phyloP scores from a whole-genome alignment of 53 echinoderm and acorn worm species.

The Hippasteria phrygiana region DNA sequence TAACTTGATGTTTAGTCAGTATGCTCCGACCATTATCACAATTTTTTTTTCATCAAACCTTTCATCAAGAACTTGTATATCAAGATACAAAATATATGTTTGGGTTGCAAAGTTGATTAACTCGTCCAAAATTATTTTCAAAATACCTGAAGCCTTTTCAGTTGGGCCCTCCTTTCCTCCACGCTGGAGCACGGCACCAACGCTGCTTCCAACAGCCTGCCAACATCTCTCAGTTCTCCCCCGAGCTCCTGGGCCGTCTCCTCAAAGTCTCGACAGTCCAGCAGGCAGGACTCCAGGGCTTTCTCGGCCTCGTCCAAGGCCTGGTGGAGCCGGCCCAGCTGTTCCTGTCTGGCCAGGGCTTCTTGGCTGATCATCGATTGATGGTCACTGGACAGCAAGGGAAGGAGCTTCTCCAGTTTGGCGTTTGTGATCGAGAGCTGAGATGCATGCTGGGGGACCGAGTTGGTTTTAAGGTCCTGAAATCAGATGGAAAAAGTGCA shows the following conservation, averaged over 20 bases:
- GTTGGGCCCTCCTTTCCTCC: conserved; percentile 50
- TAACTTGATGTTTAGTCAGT: too few relatives aligned
- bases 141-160: conserved; percentile 57
- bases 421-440: conserved; percentile 1
- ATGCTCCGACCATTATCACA: too few relatives aligned
- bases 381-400: conserved; percentile 20
- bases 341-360: conserved; percentile 34
- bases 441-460: conserved; percentile 39
- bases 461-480: conserved; percentile 40
- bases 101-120: not conserved
- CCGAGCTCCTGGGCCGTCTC: not conserved
- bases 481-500: not conserved
- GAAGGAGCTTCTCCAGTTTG: conserved; percentile 22
- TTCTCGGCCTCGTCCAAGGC: conserved; percentile 54
- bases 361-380: conserved; percentile 37
- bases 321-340: conserved; percentile 21
- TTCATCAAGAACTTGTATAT: too few relatives aligned
- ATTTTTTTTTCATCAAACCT: too few relatives aligned
- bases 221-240: conserved; percentile 4
- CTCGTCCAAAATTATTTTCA: not conserved
- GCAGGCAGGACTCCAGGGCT: conserved; percentile 63
- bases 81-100: too few relatives aligned
- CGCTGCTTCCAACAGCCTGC: conserved; percentile 13
- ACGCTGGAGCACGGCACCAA: conserved; percentile 27
- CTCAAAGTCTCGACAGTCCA: conserved; percentile 69